These are phyloP conservation scores for Lepidurus couesii DNA, from an alignment of 1,140 invertebrate genomes.

Conservation along the genomic window DNA sequence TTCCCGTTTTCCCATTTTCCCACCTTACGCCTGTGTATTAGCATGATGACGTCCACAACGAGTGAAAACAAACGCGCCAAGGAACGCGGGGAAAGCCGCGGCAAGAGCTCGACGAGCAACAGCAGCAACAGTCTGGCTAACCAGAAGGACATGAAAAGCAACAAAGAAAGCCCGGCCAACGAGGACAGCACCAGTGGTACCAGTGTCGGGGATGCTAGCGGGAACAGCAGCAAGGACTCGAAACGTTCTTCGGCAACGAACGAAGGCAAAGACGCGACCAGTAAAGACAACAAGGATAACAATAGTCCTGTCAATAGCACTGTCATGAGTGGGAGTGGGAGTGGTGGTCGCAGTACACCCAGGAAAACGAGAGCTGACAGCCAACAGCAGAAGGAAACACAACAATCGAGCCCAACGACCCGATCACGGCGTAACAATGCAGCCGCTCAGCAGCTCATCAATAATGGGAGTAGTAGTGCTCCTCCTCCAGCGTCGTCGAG, in stretches of 20 bases:
- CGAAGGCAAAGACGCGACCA: background rate
- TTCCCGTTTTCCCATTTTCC: background rate
- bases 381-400: background rate
- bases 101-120: background rate
- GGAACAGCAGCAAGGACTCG: background rate
- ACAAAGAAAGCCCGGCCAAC: background rate
- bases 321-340: background rate
- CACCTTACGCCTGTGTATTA: background rate
- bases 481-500: background rate
- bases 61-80: background rate
- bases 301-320: too few species aligned
- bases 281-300: background rate
- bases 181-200: background rate
- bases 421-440: background rate
- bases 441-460: background rate
- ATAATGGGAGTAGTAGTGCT: background rate
- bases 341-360: background rate
- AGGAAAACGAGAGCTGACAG: slow-evolving; percentile 23
- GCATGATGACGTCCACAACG: slow-evolving; percentile 2
- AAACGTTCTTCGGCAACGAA: background rate
- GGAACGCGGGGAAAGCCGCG: background rate
- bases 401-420: background rate
- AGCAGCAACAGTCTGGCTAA: background rate
- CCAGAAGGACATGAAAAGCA: background rate
- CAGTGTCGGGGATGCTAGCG: background rate